Evolutionary conservation across 2,113 vertebrate species (phyloP), one percentile per base, ranked within the genome.

Genomic region (Loxodonta africana): DNA sequence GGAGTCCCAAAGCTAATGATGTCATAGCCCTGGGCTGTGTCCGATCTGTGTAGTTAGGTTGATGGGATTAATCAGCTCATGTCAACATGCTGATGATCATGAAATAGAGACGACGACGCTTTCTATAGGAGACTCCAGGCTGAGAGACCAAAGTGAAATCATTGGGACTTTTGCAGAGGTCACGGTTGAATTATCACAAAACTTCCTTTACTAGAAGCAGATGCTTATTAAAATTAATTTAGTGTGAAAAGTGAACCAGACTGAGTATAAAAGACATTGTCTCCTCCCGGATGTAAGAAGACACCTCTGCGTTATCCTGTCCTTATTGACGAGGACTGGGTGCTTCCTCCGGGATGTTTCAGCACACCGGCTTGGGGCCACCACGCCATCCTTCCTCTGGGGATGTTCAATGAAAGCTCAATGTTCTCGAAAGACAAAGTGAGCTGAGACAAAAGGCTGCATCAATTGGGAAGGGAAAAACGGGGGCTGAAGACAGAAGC

Each of bases 141-240:
- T 83, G 97, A 97, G 95, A 97, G 98, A 1, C 57, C 80, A 71
- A 96, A 96, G 98, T 76, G 98, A 98, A 99, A 98, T 98, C 95
- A 98, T 89, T 98, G 97, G 97, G 98, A 98, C 98, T 98, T 98
- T 90, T 95, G 98, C 97, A 97, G 97, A 96, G 97, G 98, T 98
- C 98, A 99, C 94, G 99, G 98, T 98, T 98, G 98, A 99, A 99
- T 98, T 98, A 99, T 99, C 98, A 98, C 98, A 98, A 98, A 99
- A 98, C 97, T 98, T 97, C 98, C 98, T 98, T 99, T 96, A 99
- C 97, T 98, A 96, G 97, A 98, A 99, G 98, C 99, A 99, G 99
- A 99, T 99, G 98, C 98, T 98, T 98, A 99, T 98, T 98, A 98
- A 98, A 98, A 99, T 98, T 98, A 98, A 99, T 99, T 98, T 98